These are phyloP conservation scores for Oxyruncus cristatus DNA, from an alignment of 2,113 vertebrate genomes.

Conservation along the genomic window DNA sequence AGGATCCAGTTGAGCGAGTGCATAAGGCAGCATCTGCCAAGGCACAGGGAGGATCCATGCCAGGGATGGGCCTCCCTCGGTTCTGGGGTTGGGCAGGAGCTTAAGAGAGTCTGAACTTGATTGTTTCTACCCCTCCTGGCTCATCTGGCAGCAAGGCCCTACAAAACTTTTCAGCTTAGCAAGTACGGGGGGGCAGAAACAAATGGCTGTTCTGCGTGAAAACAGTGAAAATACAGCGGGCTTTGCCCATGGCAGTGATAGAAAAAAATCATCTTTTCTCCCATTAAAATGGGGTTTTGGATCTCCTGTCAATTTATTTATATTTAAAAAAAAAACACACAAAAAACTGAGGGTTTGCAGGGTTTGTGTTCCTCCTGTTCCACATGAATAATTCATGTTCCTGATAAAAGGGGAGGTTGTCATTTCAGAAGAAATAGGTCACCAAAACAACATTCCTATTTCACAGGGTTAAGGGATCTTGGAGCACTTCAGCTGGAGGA, in stretches of 20 bases:
- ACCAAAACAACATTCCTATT: background rate
- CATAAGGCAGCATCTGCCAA: background rate
- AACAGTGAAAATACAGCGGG: background rate
- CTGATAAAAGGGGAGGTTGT: background rate
- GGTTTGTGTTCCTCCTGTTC: background rate
- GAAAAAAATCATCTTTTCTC: background rate
- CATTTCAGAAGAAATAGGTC: background rate
- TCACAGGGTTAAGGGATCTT: background rate
- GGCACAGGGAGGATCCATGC: background rate
- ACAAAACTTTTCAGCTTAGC: background rate
- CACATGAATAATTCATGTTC: background rate
- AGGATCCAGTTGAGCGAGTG: background rate
- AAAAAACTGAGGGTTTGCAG: background rate
- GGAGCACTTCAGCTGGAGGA: background rate
- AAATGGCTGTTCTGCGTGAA: background rate
- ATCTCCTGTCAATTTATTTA: background rate
- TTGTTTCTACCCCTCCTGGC: background rate
- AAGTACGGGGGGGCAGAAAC: background rate
- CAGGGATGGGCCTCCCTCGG: background rate
- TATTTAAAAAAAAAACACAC: background rate
- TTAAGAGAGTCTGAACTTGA: background rate
- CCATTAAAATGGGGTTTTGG: background rate
- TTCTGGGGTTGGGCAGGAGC: constrained; percentile 25
- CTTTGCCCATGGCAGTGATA: rapidly evolving
- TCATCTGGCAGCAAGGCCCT: background rate